A percentile compares a stretch with the other conserved stretches of the same genome.
Evolutionary conservation across 2,113 vertebrate genomes (phyloP).

Genomic region (Zosterops borbonicus): DNA sequence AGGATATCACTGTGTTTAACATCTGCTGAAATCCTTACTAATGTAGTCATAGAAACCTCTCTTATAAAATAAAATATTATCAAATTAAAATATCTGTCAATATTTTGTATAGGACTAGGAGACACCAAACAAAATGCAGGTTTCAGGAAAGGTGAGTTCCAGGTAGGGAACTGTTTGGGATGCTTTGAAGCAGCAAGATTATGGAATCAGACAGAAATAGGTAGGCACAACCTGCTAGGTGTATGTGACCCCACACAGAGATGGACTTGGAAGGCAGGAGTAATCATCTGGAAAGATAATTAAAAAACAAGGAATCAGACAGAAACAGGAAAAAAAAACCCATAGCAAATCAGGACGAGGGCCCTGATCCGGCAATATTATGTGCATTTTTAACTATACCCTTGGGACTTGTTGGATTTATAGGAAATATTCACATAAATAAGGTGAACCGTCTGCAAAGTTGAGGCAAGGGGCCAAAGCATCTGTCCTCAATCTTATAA

Average conservation of each 20-base stretch:
- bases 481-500: slow-evolving; percentile 68
- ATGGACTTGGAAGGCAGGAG: background rate
- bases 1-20: background rate
- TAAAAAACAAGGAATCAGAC: background rate
- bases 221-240: background rate
- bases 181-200: background rate
- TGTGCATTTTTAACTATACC: slow-evolving; percentile 8
- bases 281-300: slow-evolving; percentile 37
- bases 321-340: background rate
- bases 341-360: background rate
- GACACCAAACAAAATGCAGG: background rate
- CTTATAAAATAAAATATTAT: background rate
- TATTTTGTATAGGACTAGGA: background rate
- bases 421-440: slow-evolving; percentile 44
- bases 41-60: background rate
- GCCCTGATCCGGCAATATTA: slow-evolving; percentile 17
- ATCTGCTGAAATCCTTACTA: background rate
- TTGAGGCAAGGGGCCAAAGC: slow-evolving; percentile 62
- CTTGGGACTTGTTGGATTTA: slow-evolving; percentile 37
- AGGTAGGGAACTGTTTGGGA: background rate
- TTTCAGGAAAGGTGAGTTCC: background rate
- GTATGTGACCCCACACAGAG: background rate
- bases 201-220: background rate
- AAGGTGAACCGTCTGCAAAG: slow-evolving; percentile 41
- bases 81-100: background rate